Percentiles rank a stretch among this genome's conserved stretches.
Evolutionary conservation across 2,888 invertebrate species (phyloP).

Genomic region (Andrena bucephala): DNA sequence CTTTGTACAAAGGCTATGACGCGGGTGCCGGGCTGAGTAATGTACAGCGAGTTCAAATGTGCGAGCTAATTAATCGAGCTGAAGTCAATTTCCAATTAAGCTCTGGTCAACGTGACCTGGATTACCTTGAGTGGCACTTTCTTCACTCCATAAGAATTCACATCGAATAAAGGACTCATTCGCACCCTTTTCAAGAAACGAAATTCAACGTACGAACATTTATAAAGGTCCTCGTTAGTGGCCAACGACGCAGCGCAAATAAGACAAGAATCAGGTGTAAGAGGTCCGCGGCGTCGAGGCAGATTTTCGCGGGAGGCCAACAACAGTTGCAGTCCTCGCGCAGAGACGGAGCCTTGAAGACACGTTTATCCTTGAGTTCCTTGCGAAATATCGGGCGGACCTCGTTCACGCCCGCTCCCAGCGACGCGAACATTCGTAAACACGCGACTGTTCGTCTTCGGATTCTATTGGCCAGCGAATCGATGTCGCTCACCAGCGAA

Average conservation of each 20-base stretch:
- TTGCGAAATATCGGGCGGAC: conserved; percentile 74
- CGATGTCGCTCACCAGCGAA: conserved; percentile 23
- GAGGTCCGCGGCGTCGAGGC: conserved; percentile 2
- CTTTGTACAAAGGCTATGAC: neutral
- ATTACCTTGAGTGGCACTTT: neutral
- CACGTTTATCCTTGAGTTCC: conserved; percentile 75
- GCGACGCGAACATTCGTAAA: conserved; percentile 43
- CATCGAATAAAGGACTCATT: neutral
- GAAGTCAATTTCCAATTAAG: neutral
- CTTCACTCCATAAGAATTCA: neutral
- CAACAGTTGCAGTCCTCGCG: conserved; percentile 31
- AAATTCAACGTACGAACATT: too few relatives aligned
- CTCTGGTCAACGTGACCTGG: neutral
- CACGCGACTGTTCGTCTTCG: conserved; percentile 35
- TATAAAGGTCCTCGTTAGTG: too few relatives aligned
- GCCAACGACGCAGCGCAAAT: neutral
- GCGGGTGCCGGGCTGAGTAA: neutral
- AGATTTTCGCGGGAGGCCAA: conserved; percentile 52
- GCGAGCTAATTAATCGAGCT: neutral
- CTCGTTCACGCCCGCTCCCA: conserved; percentile 44
- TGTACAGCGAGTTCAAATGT: neutral
- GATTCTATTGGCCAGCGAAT: conserved; percentile 25
- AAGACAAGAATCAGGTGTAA: neutral
- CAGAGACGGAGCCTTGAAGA: conserved; percentile 69
- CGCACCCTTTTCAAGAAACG: neutral